A percentile compares a stretch with the other conserved stretches of the same genome.
Evolutionary conservation across 1,140 invertebrate genomes (phyloP).

Genomic region (Aphaenogaster rudis): DNA sequence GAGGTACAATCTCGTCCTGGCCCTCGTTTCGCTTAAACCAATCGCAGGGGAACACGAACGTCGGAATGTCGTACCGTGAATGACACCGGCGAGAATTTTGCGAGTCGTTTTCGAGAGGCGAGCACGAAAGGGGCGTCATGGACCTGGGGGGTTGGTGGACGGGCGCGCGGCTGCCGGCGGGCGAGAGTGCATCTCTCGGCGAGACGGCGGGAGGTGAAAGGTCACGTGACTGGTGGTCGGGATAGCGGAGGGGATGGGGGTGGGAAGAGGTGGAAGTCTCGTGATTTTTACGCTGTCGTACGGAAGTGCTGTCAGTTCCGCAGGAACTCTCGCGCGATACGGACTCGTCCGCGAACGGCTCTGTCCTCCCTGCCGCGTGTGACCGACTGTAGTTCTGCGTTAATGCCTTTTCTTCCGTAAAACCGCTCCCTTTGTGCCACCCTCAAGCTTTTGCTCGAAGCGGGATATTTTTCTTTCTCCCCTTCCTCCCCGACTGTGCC

Average conservation of each 20-base stretch:
- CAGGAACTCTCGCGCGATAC: slow-evolving; percentile 72
- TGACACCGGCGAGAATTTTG: slow-evolving; percentile 46
- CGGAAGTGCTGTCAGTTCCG: slow-evolving; percentile 74
- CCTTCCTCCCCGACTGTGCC: background rate
- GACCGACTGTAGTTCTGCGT: background rate
- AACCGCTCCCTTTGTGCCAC: background rate
- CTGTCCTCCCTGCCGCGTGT: background rate
- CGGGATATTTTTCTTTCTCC: background rate
- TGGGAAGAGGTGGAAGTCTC: slow-evolving; percentile 13
- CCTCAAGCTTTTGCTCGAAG: too few species aligned
- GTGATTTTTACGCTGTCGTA: slow-evolving; percentile 66
- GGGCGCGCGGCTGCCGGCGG: background rate
- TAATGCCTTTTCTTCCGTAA: background rate
- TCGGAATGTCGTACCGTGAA: slow-evolving; percentile 38
- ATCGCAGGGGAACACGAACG: slow-evolving; percentile 21
- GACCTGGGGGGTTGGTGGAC: background rate
- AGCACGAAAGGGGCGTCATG: slow-evolving; percentile 59
- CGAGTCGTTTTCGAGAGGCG: slow-evolving; percentile 36
- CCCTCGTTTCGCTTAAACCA: slow-evolving; percentile 46
- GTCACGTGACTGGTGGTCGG: slow-evolving; percentile 47
- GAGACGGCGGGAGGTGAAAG: slow-evolving; percentile 50
- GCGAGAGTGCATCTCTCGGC: slow-evolving; percentile 10
- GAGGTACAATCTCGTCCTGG: background rate
- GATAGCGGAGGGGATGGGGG: background rate
- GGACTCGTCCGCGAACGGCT: slow-evolving; percentile 23